phyloP scores from a whole-genome alignment of 2,888 invertebrate species.

The Megastigmus dorsalis region DNA sequence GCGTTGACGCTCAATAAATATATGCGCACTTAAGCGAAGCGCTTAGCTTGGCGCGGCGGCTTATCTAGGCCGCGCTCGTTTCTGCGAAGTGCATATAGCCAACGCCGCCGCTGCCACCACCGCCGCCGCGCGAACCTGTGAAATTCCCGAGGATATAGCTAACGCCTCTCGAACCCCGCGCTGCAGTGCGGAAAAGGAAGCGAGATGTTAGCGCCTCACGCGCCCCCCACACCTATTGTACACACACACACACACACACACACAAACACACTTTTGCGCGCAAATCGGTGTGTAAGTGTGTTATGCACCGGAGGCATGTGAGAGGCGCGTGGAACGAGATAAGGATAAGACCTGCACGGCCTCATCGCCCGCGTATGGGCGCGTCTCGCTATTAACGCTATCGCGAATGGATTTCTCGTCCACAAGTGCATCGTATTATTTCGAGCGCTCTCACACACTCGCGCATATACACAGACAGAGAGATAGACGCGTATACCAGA shows the following conservation, averaged over 20 bases:
- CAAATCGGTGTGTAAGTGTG: too few relatives aligned
- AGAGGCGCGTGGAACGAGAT: conserved; percentile 17
- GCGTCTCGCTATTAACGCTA: conserved; percentile 45
- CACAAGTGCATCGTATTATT: conserved; percentile 22
- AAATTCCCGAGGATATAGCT: conserved; percentile 40
- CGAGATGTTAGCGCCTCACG: conserved; percentile 31
- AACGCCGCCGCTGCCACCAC: too few relatives aligned
- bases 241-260: not conserved
- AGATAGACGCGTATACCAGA: conserved; percentile 1
- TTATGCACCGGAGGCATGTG: too few relatives aligned
- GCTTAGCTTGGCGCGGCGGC: not conserved
- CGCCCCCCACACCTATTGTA: too few relatives aligned
- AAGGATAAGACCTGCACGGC: conserved; percentile 11
- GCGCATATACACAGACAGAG: not conserved
- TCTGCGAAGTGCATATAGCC: conserved; percentile 38
- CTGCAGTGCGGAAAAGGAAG: not conserved
- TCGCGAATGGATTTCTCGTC: conserved; percentile 33
- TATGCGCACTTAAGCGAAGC: conserved; percentile 38
- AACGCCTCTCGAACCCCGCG: conserved; percentile 20
- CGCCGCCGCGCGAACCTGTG: conserved; percentile 7
- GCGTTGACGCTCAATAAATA: conserved; percentile 36
- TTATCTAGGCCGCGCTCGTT: conserved; percentile 38
- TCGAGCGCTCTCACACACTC: not conserved
- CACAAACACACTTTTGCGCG: not conserved
- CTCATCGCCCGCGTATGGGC: conserved; percentile 1